Percentiles rank a stretch among this genome's conserved stretches.
Conservation (phyloP, 2,888 invertebrate species). For the Epirrita christyi region DNA sequence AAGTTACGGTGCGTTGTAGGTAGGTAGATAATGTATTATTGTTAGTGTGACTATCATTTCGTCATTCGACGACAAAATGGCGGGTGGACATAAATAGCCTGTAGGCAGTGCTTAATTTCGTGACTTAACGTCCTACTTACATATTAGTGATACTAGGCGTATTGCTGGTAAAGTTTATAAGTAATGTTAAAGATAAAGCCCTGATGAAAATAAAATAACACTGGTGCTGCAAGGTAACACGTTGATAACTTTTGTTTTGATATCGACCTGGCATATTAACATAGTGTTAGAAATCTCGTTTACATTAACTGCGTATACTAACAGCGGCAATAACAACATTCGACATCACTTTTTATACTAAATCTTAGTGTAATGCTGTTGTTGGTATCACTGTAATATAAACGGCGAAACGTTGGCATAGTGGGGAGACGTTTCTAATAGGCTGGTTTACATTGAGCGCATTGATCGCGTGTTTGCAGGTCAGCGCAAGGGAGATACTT, state of each 20-base stretch:
- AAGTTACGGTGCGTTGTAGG: slow-evolving; percentile 12
- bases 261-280: not conserved
- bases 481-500: slow-evolving; percentile 80
- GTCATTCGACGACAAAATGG: slow-evolving; percentile 78
- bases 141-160: slow-evolving; percentile 47
- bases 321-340: slow-evolving; percentile 3
- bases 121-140: slow-evolving; percentile 67
- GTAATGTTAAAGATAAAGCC: not conserved
- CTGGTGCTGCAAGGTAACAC: slow-evolving; percentile 5
- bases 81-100: slow-evolving; percentile 71
- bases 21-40: slow-evolving; percentile 24
- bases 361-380: slow-evolving; percentile 18
- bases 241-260: slow-evolving; percentile 3
- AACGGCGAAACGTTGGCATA: slow-evolving; percentile 49
- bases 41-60: slow-evolving; percentile 56
- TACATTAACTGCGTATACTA: not conserved
- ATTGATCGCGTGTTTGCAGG: slow-evolving; percentile 81
- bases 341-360: slow-evolving; percentile 10
- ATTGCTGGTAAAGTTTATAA: not conserved
- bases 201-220: slow-evolving; percentile 2
- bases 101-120: slow-evolving; percentile 59
- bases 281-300: not conserved
- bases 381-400: slow-evolving; percentile 43
- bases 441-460: slow-evolving; percentile 71
- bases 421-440: slow-evolving; percentile 61